Base-by-base conservation (phyloP, 2,888 invertebrate genomes). In the Blera fallax region DNA sequence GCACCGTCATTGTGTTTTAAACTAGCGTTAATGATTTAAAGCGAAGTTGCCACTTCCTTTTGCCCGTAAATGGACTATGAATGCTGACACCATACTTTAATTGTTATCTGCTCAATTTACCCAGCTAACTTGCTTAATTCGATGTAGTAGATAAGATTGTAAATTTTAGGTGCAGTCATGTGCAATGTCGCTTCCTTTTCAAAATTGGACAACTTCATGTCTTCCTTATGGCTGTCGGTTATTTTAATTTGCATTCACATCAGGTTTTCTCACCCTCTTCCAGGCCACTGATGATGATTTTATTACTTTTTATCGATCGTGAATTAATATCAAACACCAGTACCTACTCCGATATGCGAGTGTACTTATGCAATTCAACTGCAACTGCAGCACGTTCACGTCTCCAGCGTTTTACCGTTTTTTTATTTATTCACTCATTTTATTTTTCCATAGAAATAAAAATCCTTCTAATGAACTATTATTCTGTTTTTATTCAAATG, bases 401-500 rank as follows among this genome's bases (percentile, higher is more conserved):
- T 52, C n/a, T 24, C 24, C 24, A 50, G 10, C 27, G 16, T 7
- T 64, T 62, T 52, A 73, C 77, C 58, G 77, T 69, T 56, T 69
- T 70, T 24, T 74, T 8, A 18, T 60, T 67, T 45, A 67, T 69
- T 48, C 16, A 50, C 45, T 27, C n/a, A 60, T 34, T 37, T 21
- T 34, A 16, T 40, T 50, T 40, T 69, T 60, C 43, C 69, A 76
- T 21, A 37, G 29, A 48, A 60, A 67, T 18, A 56, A 64, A 73
- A 64, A 76, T 72, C 58, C 76, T 77, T 77, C 70, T 81, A 60
- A 72, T 54, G 65, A 80, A 72, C 45, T 34, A 84, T 76, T 54
- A 80, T 80, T 70, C 56, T 40, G 18, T 56, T 54, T 43, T 40
- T 69, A 80, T 84, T 84, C 29, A 84, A 84, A 80, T 81, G 21